Evolutionary conservation across 1,140 invertebrate genomes (phyloP), one percentile per base, ranked within the genome.

Genomic region (Neodiprion pinetum): DNA sequence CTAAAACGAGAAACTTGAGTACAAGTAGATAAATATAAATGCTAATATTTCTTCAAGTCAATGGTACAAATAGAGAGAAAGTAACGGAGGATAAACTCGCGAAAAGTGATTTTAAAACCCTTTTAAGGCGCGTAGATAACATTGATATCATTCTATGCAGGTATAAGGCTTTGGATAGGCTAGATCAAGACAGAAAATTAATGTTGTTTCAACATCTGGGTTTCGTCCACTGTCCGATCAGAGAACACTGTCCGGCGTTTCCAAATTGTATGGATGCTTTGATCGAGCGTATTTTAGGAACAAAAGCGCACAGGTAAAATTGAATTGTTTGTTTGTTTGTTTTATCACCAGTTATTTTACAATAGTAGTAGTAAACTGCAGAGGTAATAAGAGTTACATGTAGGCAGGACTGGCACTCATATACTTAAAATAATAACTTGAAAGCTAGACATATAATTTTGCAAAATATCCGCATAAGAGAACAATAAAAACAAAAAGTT

Each of bases 191-290:
- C 82, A 89, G 98, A 77, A 96, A 97, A 83, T 89, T 98, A 74
- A 96, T 98, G 92, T 90, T 99, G 40, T 96, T 98, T 76, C 96
- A 98, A 85, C 97, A 99, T 88, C 89, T 99, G 47, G 97, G 97
- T 71, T 99, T 99, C 89, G 94, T 99, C 68, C 97, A 99, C 87
- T 97, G 96, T 88, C 97, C 97, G 12, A 96, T 97, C 82, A 89
- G 95, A 49, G 97, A 98, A 86, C 96, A 97, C 85, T 99, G 98
- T 86, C 96, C 96, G 23, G 95, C 95, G 65, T 96, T 94, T 87
- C 92, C 94, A 73, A 95, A 95, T 88, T 99, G 97, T 86, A 94
- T 97, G 87, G 97, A 99, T 87, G 91, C 92, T 70, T 85, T 95
- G n/a, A 94, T 96, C 79, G 94, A 95, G 86, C 88, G 94, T 80